These are phyloP conservation scores for Acipenser ruthenus DNA, from an alignment of 2,797 vertebrate species.

Conservation along the genomic window DNA sequence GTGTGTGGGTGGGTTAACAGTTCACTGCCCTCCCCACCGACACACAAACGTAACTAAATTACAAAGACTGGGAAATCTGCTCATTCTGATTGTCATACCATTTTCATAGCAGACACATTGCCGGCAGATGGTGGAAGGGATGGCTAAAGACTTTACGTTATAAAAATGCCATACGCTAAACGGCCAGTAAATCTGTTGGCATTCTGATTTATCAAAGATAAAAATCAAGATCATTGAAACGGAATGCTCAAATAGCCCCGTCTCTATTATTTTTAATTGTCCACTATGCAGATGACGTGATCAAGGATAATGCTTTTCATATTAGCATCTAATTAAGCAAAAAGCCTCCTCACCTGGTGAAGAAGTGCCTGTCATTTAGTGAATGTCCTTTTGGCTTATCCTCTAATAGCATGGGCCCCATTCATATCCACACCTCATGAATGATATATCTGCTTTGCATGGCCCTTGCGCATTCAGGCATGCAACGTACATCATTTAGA, in stretches of 20 bases:
- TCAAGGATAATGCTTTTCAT: slow-evolving; percentile 3
- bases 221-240: neutral
- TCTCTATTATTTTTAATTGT: neutral
- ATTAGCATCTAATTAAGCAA: neutral
- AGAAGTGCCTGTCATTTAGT: neutral
- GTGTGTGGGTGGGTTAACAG: too few relatives aligned
- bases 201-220: neutral
- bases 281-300: neutral
- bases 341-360: neutral
- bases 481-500: slow-evolving; percentile 4
- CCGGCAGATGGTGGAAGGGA: neutral
- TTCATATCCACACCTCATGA: neutral
- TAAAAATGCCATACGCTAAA: neutral
- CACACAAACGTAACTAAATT: neutral
- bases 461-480: neutral
- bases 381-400: neutral
- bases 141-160: neutral
- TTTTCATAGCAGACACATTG: neutral
- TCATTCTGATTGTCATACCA: neutral
- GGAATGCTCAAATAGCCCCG: neutral
- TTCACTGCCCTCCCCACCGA: too few relatives aligned
- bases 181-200: neutral
- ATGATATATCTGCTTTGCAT: neutral
- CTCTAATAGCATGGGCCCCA: neutral
- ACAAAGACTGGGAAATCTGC: neutral